These are phyloP conservation scores for Dendrophyllia cribrosa DNA, from an alignment of 64 coral and sea anemone genomes.

Conservation along the genomic window DNA sequence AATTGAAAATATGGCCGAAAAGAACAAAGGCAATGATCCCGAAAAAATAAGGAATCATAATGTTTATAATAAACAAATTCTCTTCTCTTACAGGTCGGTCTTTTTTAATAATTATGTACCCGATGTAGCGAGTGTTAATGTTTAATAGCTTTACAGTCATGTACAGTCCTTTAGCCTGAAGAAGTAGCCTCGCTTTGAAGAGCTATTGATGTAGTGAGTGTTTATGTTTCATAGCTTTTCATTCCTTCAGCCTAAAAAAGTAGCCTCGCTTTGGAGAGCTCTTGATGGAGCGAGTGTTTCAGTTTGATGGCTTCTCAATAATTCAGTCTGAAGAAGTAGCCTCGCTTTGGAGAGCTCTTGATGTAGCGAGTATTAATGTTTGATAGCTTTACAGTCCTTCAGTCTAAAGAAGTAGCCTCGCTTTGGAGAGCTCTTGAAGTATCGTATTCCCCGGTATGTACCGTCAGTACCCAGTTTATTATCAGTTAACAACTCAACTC, in stretches of 20 bases:
- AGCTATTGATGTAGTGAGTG: conserved; percentile 73
- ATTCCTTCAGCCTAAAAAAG: conserved; percentile 92
- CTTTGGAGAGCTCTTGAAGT: conserved; percentile 83
- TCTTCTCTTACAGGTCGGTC: too few relatives aligned
- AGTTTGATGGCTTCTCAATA: conserved; percentile 58
- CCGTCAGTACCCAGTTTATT: conserved; percentile 98
- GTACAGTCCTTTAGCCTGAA: conserved; percentile 86
- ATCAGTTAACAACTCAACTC: conserved; percentile 72
- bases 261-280: conserved; percentile 87
- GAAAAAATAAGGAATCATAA: too few relatives aligned
- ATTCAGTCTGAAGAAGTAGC: conserved; percentile 91
- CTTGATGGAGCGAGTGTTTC: conserved; percentile 67
- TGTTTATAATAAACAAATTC: too few relatives aligned
- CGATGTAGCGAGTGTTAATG: not conserved
- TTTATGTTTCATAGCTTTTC: conserved; percentile 69
- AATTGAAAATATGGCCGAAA: too few relatives aligned
- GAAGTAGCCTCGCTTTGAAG: conserved; percentile 93
- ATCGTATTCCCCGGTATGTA: conserved; percentile 79
- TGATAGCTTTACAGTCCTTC: conserved; percentile 82
- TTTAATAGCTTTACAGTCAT: conserved; percentile 78
- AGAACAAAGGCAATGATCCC: too few relatives aligned
- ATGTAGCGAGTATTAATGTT: conserved; percentile 76
- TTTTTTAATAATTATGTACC: too few relatives aligned
- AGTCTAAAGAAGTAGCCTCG: conserved; percentile 95
- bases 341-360: conserved; percentile 75